These are phyloP conservation scores for Gavia stellata DNA, from an alignment of 2,113 vertebrate species.

Conservation along the genomic window DNA sequence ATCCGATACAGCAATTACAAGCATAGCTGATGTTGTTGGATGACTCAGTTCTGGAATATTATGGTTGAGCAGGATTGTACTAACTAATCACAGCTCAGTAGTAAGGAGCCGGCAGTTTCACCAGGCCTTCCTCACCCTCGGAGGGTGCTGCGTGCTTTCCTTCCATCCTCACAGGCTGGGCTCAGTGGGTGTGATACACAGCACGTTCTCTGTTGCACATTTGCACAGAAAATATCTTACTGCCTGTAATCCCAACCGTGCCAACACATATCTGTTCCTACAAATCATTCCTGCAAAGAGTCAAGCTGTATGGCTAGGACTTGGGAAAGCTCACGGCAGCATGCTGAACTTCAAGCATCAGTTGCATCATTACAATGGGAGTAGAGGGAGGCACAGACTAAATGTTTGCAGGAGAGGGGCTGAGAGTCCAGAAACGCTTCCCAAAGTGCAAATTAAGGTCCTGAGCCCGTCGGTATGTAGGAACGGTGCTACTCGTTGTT, in stretches of 20 bases:
- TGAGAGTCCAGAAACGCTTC: background rate
- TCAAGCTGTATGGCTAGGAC: background rate
- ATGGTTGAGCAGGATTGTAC: background rate
- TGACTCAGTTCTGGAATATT: constrained; percentile 15
- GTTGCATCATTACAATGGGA: background rate
- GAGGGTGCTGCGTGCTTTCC: background rate
- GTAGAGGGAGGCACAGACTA: background rate
- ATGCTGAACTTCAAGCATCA: background rate
- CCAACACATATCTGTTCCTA: background rate
- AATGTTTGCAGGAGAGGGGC: background rate
- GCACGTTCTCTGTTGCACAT: background rate
- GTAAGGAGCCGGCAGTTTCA: background rate
- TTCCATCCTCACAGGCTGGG: background rate
- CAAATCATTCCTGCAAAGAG: background rate
- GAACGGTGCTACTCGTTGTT: background rate
- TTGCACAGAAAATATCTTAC: background rate
- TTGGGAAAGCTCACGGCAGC: background rate
- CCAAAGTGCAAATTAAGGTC: background rate
- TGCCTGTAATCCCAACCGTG: background rate
- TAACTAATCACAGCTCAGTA: background rate
- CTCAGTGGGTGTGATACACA: background rate
- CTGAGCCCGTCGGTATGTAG: background rate
- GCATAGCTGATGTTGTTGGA: background rate
- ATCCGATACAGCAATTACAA: constrained; percentile 32
- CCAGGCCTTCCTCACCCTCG: background rate